Conservation (phyloP, 2,113 vertebrate genomes). For the Lycocorax pyrrhopterus region DNA sequence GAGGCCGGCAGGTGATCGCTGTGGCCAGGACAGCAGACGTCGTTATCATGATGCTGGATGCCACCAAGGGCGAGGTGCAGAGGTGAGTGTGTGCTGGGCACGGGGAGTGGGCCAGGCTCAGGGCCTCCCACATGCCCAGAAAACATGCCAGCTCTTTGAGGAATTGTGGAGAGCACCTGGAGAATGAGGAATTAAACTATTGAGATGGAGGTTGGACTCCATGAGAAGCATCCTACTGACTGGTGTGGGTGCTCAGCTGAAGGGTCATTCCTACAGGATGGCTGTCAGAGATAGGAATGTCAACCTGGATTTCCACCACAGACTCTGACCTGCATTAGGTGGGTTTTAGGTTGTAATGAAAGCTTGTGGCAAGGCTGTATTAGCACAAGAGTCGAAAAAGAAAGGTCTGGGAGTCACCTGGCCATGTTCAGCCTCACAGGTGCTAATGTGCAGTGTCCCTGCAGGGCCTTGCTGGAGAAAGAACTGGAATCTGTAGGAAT, state of each 20-base stretch:
- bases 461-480: conserved; percentile 89
- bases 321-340: not conserved
- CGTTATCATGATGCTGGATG: conserved; percentile 98
- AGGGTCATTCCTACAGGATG: not conserved
- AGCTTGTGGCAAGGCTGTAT: not conserved
- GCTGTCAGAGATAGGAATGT: not conserved
- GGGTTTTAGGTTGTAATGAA: not conserved
- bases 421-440: rapidly evolving
- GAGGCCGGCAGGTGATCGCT: conserved; percentile 96
- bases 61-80: conserved; percentile 96
- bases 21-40: conserved; percentile 96
- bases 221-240: rapidly evolving
- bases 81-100: conserved; percentile 70
- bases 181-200: not conserved
- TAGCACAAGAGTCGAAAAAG: not conserved
- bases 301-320: not conserved
- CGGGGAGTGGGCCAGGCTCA: rapidly evolving
- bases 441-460: not conserved
- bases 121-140: not conserved
- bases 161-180: not conserved
- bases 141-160: not conserved
- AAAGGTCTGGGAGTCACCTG: not conserved
- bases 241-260: not conserved
- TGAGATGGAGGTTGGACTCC: not conserved
- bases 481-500: conserved; percentile 97